Conservation (phyloP, 2,888 invertebrate genomes). For the Synergus japonicus region DNA sequence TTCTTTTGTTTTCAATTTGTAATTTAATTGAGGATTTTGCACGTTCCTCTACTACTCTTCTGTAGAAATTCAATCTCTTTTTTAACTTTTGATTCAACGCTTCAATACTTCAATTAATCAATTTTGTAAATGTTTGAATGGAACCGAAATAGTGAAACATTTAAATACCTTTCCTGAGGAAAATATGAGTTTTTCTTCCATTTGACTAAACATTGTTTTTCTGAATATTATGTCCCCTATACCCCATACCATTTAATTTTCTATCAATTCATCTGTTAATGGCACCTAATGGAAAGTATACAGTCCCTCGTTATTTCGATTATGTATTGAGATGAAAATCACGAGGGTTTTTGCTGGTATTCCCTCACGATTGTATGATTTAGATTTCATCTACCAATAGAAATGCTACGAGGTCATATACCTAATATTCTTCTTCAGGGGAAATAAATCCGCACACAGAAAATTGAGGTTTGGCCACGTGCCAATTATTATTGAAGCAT, state of each 20-base stretch:
- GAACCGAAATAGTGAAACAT: too few relatives aligned
- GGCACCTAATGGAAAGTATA: conserved; percentile 6
- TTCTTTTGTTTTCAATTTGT: background rate
- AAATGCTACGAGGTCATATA: background rate
- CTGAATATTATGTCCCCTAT: background rate
- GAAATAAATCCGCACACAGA: conserved; percentile 12
- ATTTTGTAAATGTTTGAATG: background rate
- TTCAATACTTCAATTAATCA: background rate
- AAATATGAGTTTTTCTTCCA: background rate
- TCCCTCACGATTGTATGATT: conserved; percentile 1
- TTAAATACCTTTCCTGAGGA: background rate
- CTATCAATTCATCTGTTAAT: conserved; percentile 29
- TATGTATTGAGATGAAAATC: conserved; percentile 25
- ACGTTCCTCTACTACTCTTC: background rate
- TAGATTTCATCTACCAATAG: conserved; percentile 28
- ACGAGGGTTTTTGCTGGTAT: background rate
- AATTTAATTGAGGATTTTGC: background rate
- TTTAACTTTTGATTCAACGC: background rate
- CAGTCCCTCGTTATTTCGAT: conserved; percentile 12
- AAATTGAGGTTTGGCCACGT: conserved; percentile 10
- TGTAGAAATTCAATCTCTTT: background rate
- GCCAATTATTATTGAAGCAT: conserved; percentile 22
- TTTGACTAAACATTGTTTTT: conserved; percentile 15
- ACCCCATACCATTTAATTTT: conserved; percentile 5
- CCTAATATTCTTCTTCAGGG: conserved; percentile 17